Evolutionary conservation across 1,140 invertebrate genomes (phyloP).

Genomic region (Hylaeus anthracinus): DNA sequence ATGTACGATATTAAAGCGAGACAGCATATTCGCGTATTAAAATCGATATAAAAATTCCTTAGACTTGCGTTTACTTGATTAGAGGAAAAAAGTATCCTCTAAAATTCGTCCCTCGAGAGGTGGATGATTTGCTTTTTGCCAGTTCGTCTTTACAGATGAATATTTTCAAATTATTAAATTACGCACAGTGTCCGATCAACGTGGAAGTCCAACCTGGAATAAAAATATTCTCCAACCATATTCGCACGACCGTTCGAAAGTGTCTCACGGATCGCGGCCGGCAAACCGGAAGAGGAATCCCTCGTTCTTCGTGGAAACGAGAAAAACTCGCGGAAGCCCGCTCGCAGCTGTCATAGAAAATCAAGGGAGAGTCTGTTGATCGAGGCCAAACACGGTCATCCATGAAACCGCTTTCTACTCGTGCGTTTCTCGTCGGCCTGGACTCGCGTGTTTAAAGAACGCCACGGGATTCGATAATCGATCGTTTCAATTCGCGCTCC

Average conservation of each 20-base stretch:
- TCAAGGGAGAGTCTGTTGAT: conserved; percentile 52
- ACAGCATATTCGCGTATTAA: no score
- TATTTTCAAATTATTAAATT: no score
- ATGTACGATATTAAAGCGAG: no score
- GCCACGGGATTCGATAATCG: conserved; percentile 52
- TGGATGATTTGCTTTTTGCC: no score
- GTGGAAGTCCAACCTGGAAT: no score
- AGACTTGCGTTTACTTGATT: no score
- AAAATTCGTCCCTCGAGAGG: no score
- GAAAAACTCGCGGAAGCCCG: conserved; percentile 46
- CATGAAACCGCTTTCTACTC: conserved; percentile 64
- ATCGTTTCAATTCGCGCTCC: conserved; percentile 40
- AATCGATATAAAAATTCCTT: no score
- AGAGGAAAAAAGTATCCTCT: no score
- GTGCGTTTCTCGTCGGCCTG: conserved; percentile 31
- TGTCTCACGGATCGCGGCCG: background rate
- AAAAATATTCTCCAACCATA: no score
- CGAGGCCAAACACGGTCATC: conserved; percentile 59
- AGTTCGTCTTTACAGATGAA: no score
- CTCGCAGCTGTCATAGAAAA: conserved; percentile 53
- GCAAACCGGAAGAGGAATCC: conserved; percentile 14
- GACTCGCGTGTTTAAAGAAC: conserved; percentile 5
- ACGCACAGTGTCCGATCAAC: no score
- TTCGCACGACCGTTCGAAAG: background rate
- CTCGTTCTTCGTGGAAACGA: conserved; percentile 2